Evolutionary conservation across 37 sponge, comb jelly and placozoan genomes (phyloP).

Genomic region (Axinella damicornis): DNA sequence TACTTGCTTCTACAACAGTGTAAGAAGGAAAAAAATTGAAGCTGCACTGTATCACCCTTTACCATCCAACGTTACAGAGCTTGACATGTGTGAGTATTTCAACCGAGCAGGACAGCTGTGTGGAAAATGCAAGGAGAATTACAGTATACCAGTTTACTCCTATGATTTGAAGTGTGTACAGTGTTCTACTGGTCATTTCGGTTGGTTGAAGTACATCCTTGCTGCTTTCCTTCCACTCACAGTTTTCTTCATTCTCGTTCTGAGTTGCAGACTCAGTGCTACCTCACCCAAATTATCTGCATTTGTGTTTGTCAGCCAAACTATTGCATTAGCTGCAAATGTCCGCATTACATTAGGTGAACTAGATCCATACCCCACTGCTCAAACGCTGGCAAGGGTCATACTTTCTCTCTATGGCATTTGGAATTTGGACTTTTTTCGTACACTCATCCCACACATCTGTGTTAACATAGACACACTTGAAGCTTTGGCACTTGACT

Average conservation of each 20-base stretch:
- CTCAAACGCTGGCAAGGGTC: not conserved
- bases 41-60: not conserved
- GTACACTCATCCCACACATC: not conserved
- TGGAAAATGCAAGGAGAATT: slow-evolving; percentile 44
- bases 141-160: slow-evolving; percentile 42
- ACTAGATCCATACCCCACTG: no score
- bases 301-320: slow-evolving; percentile 63
- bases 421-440: slow-evolving; percentile 31
- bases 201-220: slow-evolving; percentile 8
- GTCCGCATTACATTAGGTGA: not conserved
- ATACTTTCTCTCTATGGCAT: not conserved
- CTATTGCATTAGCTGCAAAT: slow-evolving; percentile 3
- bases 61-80: not conserved
- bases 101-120: slow-evolving; percentile 63
- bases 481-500: slow-evolving; percentile 12
- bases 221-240: slow-evolving; percentile 61
- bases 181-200: not conserved
- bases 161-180: slow-evolving; percentile 17
- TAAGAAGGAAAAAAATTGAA: not conserved
- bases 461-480: slow-evolving; percentile 18
- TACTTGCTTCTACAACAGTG: not conserved
- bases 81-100: slow-evolving; percentile 28
- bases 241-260: slow-evolving; percentile 42
- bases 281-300: slow-evolving; percentile 52
- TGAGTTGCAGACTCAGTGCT: slow-evolving; percentile 61